Conservation (phyloP, 2,113 vertebrate species). For the Protomyctophum bolini region DNA sequence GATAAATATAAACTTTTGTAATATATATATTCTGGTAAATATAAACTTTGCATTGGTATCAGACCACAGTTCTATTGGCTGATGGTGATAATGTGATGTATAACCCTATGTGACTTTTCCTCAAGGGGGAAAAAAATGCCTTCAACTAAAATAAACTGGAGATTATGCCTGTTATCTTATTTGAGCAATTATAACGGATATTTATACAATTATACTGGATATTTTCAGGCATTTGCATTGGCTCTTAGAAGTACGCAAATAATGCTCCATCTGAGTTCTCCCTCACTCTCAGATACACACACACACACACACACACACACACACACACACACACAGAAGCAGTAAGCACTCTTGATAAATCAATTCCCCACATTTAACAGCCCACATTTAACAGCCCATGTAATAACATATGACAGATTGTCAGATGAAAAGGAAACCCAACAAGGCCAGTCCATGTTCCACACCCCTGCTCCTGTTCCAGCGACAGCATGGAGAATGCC, state of each 20-base stretch:
- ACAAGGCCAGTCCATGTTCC: slow-evolving; percentile 12
- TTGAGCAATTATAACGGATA: no score
- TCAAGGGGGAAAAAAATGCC: no score
- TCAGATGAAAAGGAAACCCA: slow-evolving; percentile 40
- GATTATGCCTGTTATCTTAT: no score
- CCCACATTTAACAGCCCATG: slow-evolving; percentile 39
- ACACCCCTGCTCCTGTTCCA: slow-evolving; percentile 24
- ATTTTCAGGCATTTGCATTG: no score
- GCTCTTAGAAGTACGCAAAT: slow-evolving; percentile 36
- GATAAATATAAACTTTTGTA: no score
- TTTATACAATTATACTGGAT: no score
- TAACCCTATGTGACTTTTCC: no score
- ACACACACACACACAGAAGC: background rate
- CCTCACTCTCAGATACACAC: background rate
- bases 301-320: background rate
- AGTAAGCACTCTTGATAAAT: slow-evolving; percentile 18
- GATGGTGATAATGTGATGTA: no score
- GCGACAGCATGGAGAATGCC: slow-evolving; percentile 36
- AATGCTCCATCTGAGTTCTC: background rate
- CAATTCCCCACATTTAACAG: background rate
- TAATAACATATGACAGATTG: slow-evolving; percentile 39
- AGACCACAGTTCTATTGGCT: no score
- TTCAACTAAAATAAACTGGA: no score
- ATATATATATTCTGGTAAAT: no score
- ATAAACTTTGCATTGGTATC: no score